Evolutionary conservation across 2,888 invertebrate genomes (phyloP), one percentile per base, ranked within the genome.

Genomic region (Epistrophe eligans): DNA sequence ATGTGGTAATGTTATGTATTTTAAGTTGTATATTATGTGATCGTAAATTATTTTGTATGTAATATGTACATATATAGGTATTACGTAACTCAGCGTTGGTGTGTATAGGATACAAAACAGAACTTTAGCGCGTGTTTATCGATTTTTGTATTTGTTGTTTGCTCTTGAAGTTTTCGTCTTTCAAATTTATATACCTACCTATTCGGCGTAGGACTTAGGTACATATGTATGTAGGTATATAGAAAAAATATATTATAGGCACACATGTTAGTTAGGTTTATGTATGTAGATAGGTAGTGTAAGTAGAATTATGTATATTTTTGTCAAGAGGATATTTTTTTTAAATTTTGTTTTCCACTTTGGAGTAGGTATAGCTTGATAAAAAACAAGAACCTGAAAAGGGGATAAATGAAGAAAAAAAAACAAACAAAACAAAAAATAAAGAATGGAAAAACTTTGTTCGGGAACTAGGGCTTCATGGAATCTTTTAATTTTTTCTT

Each of bases 401-500:
- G 28, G n/a, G 71, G 64, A 74, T 70, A 80, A 84, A 79, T 55
- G 40, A 9, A 11, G 28, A 10, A 62, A 43, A 10, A 38, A 38
- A 40, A 19, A 10, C 58, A 66, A 4, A 35, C n/a, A 13, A 45
- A n/a, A 50, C 5, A 52, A 24, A 57, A 66, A 35, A 24, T 24
- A 3, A 67, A 72, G 50, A 67, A n/a, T 55, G 50, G n/a, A 70
- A 77, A 24, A 82, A 82, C 58, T 74, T 77, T 77, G 85, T 85
- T 85, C 38, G 50, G 71, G 73, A 85, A 85, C 85, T 85, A 82
- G 85, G 85, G 85, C 85, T 85, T 81, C 85, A 74, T 52, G 73
- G 72, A 77, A 71, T 66, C 72, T 77, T 66, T 48, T 70, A 81
- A 77, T 84, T 84, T 77, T 24, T 77, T 77, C 66, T 48, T 35